Conservation (phyloP, 1,140 invertebrate species). For the Rhyzopertha dominica region DNA sequence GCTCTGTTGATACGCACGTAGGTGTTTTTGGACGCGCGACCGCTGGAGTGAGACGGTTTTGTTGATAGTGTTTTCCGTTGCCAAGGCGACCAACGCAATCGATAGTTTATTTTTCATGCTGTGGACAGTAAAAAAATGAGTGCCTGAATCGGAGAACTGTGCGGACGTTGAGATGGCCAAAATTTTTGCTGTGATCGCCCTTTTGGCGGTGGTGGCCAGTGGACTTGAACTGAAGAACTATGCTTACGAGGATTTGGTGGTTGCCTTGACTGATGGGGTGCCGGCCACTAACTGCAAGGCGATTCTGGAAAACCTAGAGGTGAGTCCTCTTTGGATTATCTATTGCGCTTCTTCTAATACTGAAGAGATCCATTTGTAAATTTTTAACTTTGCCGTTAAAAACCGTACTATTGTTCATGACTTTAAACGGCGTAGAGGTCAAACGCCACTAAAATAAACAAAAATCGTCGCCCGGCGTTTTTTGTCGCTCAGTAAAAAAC, state of each 20-base stretch:
- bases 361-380: neutral
- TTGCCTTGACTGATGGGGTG: conserved; percentile 41
- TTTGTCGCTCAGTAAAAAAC: neutral
- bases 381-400: neutral
- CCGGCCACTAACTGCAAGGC: conserved; percentile 39
- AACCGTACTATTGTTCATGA: neutral
- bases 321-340: conserved; percentile 23
- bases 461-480: neutral
- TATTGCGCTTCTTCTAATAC: neutral
- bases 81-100: no score
- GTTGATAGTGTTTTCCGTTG: no score
- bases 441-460: neutral
- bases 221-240: conserved; percentile 38
- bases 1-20: no score
- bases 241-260: conserved; percentile 43
- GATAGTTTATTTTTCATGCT: no score
- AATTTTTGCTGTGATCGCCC: no score
- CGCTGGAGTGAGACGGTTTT: no score
- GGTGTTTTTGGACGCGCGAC: no score
- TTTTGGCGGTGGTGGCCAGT: no score
- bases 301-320: conserved; percentile 43
- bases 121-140: no score
- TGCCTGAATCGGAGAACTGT: no score
- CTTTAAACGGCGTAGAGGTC: neutral
- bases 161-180: no score